Base-by-base conservation (phyloP, 2,113 vertebrate species). In the Ictalurus punctatus region DNA sequence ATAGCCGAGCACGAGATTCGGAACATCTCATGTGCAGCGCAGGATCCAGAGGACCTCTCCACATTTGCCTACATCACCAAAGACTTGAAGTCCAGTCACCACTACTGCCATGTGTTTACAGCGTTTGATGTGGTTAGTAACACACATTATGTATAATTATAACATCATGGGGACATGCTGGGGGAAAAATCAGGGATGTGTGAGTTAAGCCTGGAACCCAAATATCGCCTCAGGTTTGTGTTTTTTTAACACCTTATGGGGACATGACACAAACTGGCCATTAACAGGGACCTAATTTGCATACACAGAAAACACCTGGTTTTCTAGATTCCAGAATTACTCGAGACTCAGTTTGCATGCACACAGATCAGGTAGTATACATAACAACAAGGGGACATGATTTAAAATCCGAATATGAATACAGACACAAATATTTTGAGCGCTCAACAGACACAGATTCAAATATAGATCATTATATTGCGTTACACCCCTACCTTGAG, bases 51-150 rank as follows among this genome's bases (percentile, higher is more conserved):
- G 91, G 98, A 99, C 93, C 97, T 99, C 92, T 99, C 98, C 14
- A 99, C 98, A 0, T 99, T 99, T 92, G 98, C 98, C 19, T 99
- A 99, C 94, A 99, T 99, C 96, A 99, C 98, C 92, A 99, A 99
- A 96, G 98, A 99, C 96, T 95, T 99, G 96, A 99, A 99, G 97
- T 99, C 98, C 91, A 99, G 97, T 94, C 98, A 99, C 95, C 98
- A 99, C 94, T 99, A 99, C 96, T 99, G 98, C 95, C 98, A 99
- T 3, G 98, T 99, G 92, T 99, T 99, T 95, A 99, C 98, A 87
- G 98, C 98, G 1, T 99, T 99, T 63, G 98, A 99, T 92, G 98
- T 99, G 98, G 98, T 99, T 83, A 96, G 98, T 97, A 76, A 81
- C 21, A 48, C 44, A 82, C 84, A 87, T 58, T 48, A 40, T 5